phyloP scores from a whole-genome alignment of 2,797 vertebrate genomes.

The Scarus forsteni region DNA sequence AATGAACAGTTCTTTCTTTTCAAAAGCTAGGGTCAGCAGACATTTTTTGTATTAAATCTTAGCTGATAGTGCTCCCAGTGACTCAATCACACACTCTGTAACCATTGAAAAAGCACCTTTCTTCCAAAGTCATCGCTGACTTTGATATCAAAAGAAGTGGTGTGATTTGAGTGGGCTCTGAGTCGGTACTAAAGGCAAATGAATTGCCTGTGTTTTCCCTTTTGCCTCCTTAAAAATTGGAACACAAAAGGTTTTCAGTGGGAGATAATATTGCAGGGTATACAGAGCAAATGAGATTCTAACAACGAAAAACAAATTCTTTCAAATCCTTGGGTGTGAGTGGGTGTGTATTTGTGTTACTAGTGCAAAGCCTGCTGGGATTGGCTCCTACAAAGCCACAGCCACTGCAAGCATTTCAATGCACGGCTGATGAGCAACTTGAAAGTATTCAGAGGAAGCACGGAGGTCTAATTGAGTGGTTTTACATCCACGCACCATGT shows the following conservation, averaged over 20 bases:
- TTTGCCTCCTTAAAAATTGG: conserved; percentile 69
- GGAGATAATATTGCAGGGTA: conserved; percentile 52
- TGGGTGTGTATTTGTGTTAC: conserved; percentile 68
- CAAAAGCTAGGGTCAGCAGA: conserved; percentile 21
- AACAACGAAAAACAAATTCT: conserved; percentile 65
- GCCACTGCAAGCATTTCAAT: conserved; percentile 30
- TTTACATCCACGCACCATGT: conserved; percentile 34
- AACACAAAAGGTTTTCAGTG: conserved; percentile 58
- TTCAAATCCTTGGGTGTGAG: conserved; percentile 64
- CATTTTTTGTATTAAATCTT: conserved; percentile 35
- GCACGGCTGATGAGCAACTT: conserved; percentile 40
- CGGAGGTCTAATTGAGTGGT: conserved; percentile 48
- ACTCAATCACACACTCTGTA: conserved; percentile 19
- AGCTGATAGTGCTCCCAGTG: conserved; percentile 8
- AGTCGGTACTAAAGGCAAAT: conserved; percentile 55
- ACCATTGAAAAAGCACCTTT: conserved; percentile 29
- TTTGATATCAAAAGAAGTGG: conserved; percentile 23
- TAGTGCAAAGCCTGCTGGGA: conserved; percentile 71
- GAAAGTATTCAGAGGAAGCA: conserved; percentile 42
- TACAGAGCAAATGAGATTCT: conserved; percentile 69
- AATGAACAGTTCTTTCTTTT: conserved; percentile 28
- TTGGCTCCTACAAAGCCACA: conserved; percentile 46
- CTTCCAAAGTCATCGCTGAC: conserved; percentile 21
- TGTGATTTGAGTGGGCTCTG: conserved; percentile 26
- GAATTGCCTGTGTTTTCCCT: conserved; percentile 58